phyloP scores from a whole-genome alignment of 2,797 vertebrate genomes.

The Pempheris klunzingeri region DNA sequence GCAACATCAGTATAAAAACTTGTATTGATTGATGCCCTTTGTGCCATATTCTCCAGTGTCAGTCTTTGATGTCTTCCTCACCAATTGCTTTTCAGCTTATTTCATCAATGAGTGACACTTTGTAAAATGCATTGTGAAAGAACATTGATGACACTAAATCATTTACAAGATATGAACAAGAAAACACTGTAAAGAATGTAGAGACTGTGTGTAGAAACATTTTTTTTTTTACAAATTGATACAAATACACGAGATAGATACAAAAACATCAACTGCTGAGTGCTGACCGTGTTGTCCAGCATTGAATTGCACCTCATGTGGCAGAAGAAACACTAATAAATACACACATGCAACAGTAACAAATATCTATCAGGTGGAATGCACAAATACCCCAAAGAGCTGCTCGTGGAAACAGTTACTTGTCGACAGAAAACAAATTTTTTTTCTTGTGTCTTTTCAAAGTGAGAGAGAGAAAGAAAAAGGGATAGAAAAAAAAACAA shows the following conservation, averaged over 20 bases:
- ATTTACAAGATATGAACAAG: conserved; percentile 7
- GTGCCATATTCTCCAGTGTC: background rate
- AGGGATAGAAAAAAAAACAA: background rate
- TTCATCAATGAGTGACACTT: conserved; percentile 7
- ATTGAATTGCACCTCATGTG: conserved; percentile 56
- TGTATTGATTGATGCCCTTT: background rate
- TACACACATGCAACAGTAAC: conserved; percentile 74
- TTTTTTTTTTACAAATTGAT: conserved; percentile 76
- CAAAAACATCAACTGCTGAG: conserved; percentile 57
- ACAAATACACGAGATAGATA: conserved; percentile 74
- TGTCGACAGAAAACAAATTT: background rate
- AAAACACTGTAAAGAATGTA: conserved; percentile 36
- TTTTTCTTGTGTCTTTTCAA: conserved; percentile 32
- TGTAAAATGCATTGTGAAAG: conserved; percentile 21
- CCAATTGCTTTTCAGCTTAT: conserved; percentile 5
- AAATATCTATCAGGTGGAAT: conserved; percentile 65
- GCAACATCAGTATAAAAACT: conserved; percentile 5
- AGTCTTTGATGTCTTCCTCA: conserved; percentile 8
- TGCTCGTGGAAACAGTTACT: conserved; percentile 40
- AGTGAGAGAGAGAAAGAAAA: conserved; percentile 34
- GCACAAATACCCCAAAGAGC: conserved; percentile 63
- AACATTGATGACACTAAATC: conserved; percentile 9
- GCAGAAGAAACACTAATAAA: conserved; percentile 71
- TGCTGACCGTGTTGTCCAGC: conserved; percentile 33
- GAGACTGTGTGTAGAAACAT: conserved; percentile 55